Conservation (phyloP, 2,113 vertebrate species). For the Tylochromis polylepis region DNA sequence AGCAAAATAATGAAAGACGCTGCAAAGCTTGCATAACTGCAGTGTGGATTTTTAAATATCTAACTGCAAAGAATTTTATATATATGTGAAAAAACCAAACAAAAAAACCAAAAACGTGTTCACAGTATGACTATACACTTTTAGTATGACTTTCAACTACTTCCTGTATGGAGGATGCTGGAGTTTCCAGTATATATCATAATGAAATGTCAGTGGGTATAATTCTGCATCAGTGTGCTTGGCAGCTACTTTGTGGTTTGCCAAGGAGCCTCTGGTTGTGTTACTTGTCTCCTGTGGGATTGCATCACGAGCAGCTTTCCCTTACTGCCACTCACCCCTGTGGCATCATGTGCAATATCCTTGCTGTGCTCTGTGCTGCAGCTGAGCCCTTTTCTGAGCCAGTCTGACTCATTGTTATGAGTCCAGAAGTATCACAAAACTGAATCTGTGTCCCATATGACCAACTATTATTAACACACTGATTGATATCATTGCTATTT, state of each 20-base stretch:
- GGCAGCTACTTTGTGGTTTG: constrained; percentile 22
- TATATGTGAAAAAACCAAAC: background rate
- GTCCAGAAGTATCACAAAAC: constrained; percentile 9
- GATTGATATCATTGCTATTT: constrained; percentile 40
- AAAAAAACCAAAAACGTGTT: background rate
- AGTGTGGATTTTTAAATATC: background rate
- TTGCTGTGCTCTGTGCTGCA: constrained; percentile 16
- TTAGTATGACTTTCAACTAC: background rate
- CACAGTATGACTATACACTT: background rate
- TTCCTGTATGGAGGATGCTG: background rate
- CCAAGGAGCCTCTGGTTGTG: constrained; percentile 8
- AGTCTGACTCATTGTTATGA: constrained; percentile 16
- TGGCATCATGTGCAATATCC: constrained; percentile 37
- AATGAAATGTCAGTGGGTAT: background rate
- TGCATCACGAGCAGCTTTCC: constrained; percentile 36
- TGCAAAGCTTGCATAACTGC: background rate
- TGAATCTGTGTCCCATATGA: constrained; percentile 39
- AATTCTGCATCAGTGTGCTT: background rate
- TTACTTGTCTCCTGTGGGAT: constrained; percentile 28
- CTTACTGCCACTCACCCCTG: background rate
- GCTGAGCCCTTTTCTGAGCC: constrained; percentile 32
- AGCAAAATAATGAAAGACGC: background rate
- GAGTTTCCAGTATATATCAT: background rate
- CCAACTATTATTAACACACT: constrained; percentile 43
- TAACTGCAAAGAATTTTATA: background rate